phyloP scores from a whole-genome alignment of 2,113 vertebrate genomes.

The Orycteropus afer region DNA sequence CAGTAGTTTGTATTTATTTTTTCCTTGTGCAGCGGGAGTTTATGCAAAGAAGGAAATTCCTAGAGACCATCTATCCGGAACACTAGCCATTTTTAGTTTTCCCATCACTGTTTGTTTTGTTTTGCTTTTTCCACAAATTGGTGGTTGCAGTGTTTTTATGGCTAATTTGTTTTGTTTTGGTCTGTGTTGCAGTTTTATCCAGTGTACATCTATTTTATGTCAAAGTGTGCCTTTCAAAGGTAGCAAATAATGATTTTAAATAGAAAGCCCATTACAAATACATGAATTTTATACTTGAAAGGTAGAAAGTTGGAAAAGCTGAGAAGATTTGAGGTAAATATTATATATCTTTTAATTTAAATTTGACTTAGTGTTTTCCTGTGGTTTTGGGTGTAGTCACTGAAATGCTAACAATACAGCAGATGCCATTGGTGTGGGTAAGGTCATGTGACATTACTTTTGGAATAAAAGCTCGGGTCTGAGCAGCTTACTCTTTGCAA shows the following conservation, averaged over 20 bases:
- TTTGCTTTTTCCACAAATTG: slow-evolving; percentile 2
- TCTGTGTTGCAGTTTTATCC: background rate
- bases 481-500: background rate
- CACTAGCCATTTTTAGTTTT: slow-evolving; percentile 34
- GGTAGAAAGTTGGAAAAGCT: background rate
- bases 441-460: slow-evolving; percentile 50
- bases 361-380: background rate
- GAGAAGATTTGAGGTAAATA: background rate
- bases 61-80: slow-evolving; percentile 27
- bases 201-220: background rate
- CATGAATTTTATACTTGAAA: slow-evolving; percentile 18
- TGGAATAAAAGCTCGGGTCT: slow-evolving; percentile 67
- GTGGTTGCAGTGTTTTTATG: background rate
- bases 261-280: background rate
- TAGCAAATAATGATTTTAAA: background rate
- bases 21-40: background rate
- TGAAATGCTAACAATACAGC: background rate
- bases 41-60: slow-evolving; percentile 63
- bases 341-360: slow-evolving; percentile 7
- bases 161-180: slow-evolving; percentile 11
- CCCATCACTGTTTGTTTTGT: slow-evolving; percentile 26
- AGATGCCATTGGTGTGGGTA: background rate
- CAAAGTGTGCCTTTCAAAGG: background rate
- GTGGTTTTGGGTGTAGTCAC: background rate
- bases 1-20: background rate